Percentiles rank a stretch among this genome's conserved stretches.
Conservation (phyloP, 2,113 vertebrate species). For the Xyrauchen texanus region DNA sequence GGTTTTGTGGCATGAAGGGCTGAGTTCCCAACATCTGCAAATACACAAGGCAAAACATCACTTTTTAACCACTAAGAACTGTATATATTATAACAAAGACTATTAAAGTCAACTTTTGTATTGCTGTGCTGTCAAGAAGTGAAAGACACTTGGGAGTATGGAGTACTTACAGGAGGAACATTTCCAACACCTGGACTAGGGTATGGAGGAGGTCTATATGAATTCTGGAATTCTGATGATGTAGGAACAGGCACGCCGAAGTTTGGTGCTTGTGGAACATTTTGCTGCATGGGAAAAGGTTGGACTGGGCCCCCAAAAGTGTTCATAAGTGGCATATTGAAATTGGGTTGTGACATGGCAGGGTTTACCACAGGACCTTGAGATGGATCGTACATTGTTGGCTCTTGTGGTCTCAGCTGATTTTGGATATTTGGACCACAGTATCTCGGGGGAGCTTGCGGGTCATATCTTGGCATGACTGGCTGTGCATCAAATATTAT, state of each 20-base stretch:
- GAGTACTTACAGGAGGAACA: constrained; percentile 79
- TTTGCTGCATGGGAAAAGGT: constrained; percentile 78
- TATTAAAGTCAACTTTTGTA: no score
- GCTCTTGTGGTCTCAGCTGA: constrained; percentile 72
- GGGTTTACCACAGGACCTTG: constrained; percentile 71
- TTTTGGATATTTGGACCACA: constrained; percentile 65
- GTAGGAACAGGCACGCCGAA: constrained; percentile 80
- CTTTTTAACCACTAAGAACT: no score
- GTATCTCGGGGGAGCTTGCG: constrained; percentile 77
- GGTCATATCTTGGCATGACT: constrained; percentile 76
- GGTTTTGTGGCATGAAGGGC: constrained; percentile 81
- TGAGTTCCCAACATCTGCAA: constrained; percentile 71
- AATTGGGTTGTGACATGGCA: constrained; percentile 75
- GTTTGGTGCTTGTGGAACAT: constrained; percentile 76
- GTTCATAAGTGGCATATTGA: constrained; percentile 73
- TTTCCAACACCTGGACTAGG: constrained; percentile 78
- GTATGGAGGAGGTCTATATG: constrained; percentile 75
- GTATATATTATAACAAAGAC: no score
- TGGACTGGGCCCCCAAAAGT: constrained; percentile 78
- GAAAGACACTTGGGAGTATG: no score
- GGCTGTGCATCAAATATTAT: constrained; percentile 81
- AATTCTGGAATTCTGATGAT: constrained; percentile 75
- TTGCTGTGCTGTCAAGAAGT: no score
- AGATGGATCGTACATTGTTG: constrained; percentile 79
- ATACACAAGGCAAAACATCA: neutral